Evolutionary conservation across 2,797 vertebrate genomes (phyloP).

Genomic region (Mus spretus): DNA sequence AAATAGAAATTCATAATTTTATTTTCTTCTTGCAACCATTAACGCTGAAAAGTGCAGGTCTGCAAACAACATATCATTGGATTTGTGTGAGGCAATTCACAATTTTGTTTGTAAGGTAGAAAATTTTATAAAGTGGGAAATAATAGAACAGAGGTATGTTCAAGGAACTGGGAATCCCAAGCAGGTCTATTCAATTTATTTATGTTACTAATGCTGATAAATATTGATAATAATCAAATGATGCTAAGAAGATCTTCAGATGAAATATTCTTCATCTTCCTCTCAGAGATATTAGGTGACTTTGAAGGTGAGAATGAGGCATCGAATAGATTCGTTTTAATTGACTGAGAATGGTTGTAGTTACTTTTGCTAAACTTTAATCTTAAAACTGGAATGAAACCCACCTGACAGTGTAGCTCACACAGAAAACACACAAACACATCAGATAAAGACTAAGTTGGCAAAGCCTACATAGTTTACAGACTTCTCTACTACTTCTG

Average conservation of each 20-base stretch:
- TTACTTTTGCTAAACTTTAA: constrained; percentile 65
- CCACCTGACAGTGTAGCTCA: constrained; percentile 56
- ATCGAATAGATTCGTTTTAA: constrained; percentile 52
- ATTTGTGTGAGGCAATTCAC: constrained; percentile 45
- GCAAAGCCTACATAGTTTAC: not conserved
- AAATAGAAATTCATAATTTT: constrained; percentile 35
- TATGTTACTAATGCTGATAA: constrained; percentile 68
- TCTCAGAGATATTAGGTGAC: constrained; percentile 56
- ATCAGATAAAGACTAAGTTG: not conserved
- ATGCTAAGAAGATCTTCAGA: constrained; percentile 40
- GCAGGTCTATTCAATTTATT: constrained; percentile 6
- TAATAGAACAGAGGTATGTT: constrained; percentile 29
- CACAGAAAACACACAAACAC: constrained; percentile 36
- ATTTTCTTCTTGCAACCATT: constrained; percentile 32
- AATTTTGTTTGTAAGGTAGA: constrained; percentile 48
- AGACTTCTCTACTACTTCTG: not conserved
- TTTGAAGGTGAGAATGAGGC: constrained; percentile 56
- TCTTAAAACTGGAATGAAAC: constrained; percentile 57
- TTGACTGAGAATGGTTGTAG: constrained; percentile 18
- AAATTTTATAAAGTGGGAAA: constrained; percentile 29
- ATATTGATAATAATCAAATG: constrained; percentile 54
- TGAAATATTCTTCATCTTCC: constrained; percentile 4
- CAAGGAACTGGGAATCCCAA: not conserved
- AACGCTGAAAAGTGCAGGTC: constrained; percentile 24
- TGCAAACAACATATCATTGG: constrained; percentile 22